A percentile compares a stretch with the other conserved stretches of the same genome.
Conservation (phyloP, 1,140 invertebrate species). For the Drosophila simulans region DNA sequence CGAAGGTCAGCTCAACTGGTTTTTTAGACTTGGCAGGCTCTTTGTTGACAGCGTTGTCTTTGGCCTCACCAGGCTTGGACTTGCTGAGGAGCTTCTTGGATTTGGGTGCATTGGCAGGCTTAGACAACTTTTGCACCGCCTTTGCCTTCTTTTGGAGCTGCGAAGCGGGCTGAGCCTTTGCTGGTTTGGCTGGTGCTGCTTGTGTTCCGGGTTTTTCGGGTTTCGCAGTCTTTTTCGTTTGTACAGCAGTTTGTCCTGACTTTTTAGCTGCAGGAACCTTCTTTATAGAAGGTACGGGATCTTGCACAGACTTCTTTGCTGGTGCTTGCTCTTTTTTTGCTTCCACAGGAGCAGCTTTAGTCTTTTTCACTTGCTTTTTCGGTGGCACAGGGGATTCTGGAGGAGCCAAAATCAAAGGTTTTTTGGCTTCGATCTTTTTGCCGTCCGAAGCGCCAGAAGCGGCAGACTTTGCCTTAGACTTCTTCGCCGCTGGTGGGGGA, state of each 20-base stretch:
- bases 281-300: neutral
- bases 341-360: neutral
- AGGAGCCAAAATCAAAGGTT: conserved; percentile 20
- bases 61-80: conserved; percentile 6
- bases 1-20: conserved; percentile 35
- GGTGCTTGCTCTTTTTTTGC: conserved; percentile 5
- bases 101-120: conserved; percentile 30
- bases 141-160: conserved; percentile 32
- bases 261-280: conserved; percentile 10
- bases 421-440: conserved; percentile 1
- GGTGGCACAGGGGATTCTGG: conserved; percentile 24
- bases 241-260: neutral
- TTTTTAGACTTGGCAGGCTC: conserved; percentile 14
- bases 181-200: neutral
- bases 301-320: neutral
- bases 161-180: conserved; percentile 11
- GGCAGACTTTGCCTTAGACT: neutral
- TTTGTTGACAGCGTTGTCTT: conserved; percentile 25
- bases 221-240: conserved; percentile 11
- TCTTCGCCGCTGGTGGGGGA: neutral
- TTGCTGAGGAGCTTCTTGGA: conserved; percentile 22
- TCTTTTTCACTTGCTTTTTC: conserved; percentile 34
- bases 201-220: neutral
- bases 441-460: too few relatives aligned
- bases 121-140: conserved; percentile 17